A percentile compares a stretch with the other conserved stretches of the same genome.
Evolutionary conservation across 1,140 invertebrate genomes (phyloP).

Genomic region (Nixonia krombeini): DNA sequence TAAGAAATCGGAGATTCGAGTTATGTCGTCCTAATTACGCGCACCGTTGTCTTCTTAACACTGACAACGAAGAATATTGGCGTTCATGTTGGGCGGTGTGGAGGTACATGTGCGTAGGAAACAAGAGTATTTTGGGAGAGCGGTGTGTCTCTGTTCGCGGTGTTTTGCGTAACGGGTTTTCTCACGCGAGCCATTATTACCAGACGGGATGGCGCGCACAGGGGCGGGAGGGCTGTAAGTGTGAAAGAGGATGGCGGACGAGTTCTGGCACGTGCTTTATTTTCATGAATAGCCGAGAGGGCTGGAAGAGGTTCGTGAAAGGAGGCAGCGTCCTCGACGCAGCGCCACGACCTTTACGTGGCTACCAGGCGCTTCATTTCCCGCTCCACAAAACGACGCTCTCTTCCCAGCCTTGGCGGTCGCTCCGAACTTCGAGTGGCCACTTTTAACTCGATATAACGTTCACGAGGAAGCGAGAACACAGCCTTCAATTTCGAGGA

Average conservation of each 20-base stretch:
- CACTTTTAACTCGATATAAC: constrained; percentile 38
- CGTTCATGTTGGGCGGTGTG: no score
- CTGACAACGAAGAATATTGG: constrained; percentile 30
- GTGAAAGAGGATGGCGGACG: constrained; percentile 3
- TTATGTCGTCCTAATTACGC: no score
- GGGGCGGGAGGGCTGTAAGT: constrained; percentile 7
- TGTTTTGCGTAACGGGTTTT: constrained; percentile 15
- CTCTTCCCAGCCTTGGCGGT: constrained; percentile 14
- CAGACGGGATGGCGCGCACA: background rate
- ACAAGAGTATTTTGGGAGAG: no score
- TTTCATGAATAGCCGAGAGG: constrained; percentile 34
- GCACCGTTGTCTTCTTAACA: no score
- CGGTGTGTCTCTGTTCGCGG: constrained; percentile 16
- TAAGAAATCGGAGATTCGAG: no score
- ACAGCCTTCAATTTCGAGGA: constrained; percentile 7
- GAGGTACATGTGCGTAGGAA: no score
- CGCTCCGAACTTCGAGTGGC: constrained; percentile 33
- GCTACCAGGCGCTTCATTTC: constrained; percentile 35
- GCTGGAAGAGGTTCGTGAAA: constrained; percentile 8
- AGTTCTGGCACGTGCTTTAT: constrained; percentile 41
- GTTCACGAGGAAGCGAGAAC: constrained; percentile 19
- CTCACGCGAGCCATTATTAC: constrained; percentile 37
- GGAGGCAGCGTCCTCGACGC: constrained; percentile 9
- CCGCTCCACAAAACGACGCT: constrained; percentile 17
- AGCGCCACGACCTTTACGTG: constrained; percentile 18